Percentiles rank a stretch among this genome's conserved stretches.
These are phyloP conservation scores for Chaetops frenatus DNA, from an alignment of 2,113 vertebrate species.

Conservation along the genomic window DNA sequence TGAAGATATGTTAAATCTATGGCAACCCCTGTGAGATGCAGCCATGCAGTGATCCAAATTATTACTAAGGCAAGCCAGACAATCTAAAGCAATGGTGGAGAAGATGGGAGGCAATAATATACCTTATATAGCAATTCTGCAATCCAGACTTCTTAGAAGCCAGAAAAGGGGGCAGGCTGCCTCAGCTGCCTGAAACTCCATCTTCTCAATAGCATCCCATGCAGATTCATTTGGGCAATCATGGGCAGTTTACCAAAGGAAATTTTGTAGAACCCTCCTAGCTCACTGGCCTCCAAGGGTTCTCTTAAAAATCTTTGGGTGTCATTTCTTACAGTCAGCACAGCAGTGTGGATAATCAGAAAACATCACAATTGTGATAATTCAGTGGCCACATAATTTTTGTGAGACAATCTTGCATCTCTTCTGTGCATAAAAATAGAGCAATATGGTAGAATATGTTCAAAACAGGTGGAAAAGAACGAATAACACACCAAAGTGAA, in stretches of 20 bases:
- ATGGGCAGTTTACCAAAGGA: background rate
- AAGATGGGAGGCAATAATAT: background rate
- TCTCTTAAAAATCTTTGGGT: background rate
- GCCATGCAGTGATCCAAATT: background rate
- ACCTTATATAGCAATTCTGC: background rate
- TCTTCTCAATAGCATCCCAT: background rate
- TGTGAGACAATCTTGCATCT: background rate
- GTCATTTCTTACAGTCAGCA: background rate
- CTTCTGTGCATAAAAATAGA: background rate
- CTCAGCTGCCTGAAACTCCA: background rate
- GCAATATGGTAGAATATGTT: background rate
- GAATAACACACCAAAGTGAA: background rate
- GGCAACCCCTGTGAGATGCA: background rate
- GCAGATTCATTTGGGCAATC: background rate
- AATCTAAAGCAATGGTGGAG: background rate
- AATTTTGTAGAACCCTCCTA: background rate
- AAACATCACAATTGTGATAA: background rate
- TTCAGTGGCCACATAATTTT: background rate
- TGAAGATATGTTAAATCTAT: background rate
- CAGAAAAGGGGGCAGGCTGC: background rate
- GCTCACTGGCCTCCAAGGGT: background rate
- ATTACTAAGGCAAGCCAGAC: background rate
- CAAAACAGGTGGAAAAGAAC: background rate
- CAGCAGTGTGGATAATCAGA: background rate
- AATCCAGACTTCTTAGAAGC: background rate